Evolutionary conservation across 1,140 invertebrate species (phyloP).

Genomic region (Euwallacea similis): DNA sequence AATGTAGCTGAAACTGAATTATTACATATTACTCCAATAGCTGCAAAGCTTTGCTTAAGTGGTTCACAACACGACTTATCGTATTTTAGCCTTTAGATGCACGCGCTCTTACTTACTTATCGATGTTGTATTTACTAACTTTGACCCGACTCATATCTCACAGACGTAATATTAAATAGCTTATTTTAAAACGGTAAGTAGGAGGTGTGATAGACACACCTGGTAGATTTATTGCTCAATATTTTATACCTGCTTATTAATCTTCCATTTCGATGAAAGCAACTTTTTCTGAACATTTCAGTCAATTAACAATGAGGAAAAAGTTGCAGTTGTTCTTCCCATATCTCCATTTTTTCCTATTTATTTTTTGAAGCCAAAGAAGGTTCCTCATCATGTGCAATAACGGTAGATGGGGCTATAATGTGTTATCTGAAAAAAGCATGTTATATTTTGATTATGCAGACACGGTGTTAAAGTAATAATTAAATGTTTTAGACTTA

Average conservation of each 20-base stretch:
- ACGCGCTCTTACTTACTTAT: slow-evolving; percentile 45
- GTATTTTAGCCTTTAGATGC: slow-evolving; percentile 44
- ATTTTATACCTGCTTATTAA: slow-evolving; percentile 34
- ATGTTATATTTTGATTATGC: slow-evolving; percentile 36
- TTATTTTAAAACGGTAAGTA: slow-evolving; percentile 15
- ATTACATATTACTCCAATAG: slow-evolving; percentile 3
- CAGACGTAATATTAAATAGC: slow-evolving; percentile 23
- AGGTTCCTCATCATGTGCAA: slow-evolving; percentile 3
- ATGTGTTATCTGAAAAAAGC: slow-evolving; percentile 12
- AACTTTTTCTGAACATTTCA: background rate
- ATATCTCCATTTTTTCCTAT: too few relatives aligned
- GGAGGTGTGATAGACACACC: slow-evolving; percentile 19
- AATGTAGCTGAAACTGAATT: slow-evolving; percentile 12
- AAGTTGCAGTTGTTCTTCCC: too few relatives aligned
- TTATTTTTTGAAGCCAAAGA: too few relatives aligned
- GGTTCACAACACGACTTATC: slow-evolving; percentile 49
- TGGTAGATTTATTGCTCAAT: slow-evolving; percentile 42
- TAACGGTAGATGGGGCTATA: slow-evolving; percentile 11
- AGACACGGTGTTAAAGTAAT: slow-evolving; percentile 26
- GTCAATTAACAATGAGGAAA: background rate
- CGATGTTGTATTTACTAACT: slow-evolving; percentile 35
- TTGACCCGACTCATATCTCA: slow-evolving; percentile 39
- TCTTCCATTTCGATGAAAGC: background rate
- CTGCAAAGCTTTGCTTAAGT: slow-evolving; percentile 42
- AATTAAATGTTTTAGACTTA: slow-evolving; percentile 36